Evolutionary conservation across 1,140 invertebrate species (phyloP).

Genomic region (Pseudomyrmex dendroicus): DNA sequence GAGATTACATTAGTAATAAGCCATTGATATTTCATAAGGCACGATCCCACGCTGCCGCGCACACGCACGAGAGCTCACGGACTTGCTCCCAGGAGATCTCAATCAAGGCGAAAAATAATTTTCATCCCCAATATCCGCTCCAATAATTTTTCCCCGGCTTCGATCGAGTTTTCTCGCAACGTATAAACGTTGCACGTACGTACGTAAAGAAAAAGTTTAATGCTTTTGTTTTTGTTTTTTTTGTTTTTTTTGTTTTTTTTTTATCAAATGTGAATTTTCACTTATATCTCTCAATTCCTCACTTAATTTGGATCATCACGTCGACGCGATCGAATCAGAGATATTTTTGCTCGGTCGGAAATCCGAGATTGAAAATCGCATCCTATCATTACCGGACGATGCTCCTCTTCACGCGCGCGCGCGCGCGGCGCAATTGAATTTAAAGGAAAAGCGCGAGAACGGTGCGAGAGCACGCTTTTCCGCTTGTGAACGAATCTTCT

Average conservation of each 20-base stretch:
- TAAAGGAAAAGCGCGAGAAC: constrained; percentile 39
- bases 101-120: constrained; percentile 84
- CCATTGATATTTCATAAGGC: constrained; percentile 83
- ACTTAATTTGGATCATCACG: neutral
- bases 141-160: constrained; percentile 75
- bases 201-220: neutral
- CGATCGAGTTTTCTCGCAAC: constrained; percentile 76
- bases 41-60: constrained; percentile 69
- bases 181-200: constrained; percentile 44
- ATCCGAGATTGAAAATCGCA: constrained; percentile 23
- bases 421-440: constrained; percentile 47
- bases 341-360: neutral
- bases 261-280: neutral
- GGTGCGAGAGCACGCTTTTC: constrained; percentile 21
- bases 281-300: neutral
- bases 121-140: constrained; percentile 69
- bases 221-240: too few relatives aligned
- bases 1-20: constrained; percentile 83
- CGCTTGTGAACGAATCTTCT: constrained; percentile 1
- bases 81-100: constrained; percentile 79
- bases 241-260: neutral
- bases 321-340: too few relatives aligned
- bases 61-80: constrained; percentile 66
- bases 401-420: neutral
- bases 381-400: constrained; percentile 13